Evolutionary conservation across 2,797 vertebrate genomes (phyloP).

Genomic region (Tenualosa ilisha): DNA sequence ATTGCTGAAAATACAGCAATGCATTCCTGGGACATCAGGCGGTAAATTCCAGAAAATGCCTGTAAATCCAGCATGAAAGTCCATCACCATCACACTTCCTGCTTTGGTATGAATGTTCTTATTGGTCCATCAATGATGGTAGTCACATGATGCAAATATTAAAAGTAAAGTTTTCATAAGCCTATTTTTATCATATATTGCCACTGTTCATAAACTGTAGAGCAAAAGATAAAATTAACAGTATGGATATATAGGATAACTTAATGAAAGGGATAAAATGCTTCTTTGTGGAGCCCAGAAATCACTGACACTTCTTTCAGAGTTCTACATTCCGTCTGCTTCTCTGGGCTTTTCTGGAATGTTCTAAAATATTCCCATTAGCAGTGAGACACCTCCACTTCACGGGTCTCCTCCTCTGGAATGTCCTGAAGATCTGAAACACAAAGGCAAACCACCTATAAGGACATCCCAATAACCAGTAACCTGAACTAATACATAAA

Average conservation of each 20-base stretch:
- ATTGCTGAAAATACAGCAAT: background rate
- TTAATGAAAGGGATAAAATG: conserved; percentile 25
- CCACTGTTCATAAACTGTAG: conserved; percentile 47
- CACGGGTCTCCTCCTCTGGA: conserved; percentile 76
- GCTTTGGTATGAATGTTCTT: conserved; percentile 47
- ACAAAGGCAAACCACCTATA: background rate
- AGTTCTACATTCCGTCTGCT: conserved; percentile 16
- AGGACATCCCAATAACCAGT: background rate
- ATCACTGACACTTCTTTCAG: conserved; percentile 38
- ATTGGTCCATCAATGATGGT: conserved; percentile 47
- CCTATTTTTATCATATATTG: conserved; percentile 34
- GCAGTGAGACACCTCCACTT: conserved; percentile 53
- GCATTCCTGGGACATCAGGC: background rate
- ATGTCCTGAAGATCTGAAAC: conserved; percentile 85
- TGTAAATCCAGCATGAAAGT: conserved; percentile 32
- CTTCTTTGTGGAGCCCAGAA: conserved; percentile 37
- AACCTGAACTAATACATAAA: background rate
- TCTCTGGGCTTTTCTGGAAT: conserved; percentile 26
- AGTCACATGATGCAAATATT: conserved; percentile 30
- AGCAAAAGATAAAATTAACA: conserved; percentile 53
- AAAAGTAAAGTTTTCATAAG: conserved; percentile 15
- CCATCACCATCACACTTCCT: conserved; percentile 31
- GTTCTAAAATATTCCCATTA: conserved; percentile 39
- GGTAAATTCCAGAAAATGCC: background rate
- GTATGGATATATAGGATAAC: conserved; percentile 39